phyloP scores from a whole-genome alignment of 1,140 invertebrate species.

The Meteorus sp. region DNA sequence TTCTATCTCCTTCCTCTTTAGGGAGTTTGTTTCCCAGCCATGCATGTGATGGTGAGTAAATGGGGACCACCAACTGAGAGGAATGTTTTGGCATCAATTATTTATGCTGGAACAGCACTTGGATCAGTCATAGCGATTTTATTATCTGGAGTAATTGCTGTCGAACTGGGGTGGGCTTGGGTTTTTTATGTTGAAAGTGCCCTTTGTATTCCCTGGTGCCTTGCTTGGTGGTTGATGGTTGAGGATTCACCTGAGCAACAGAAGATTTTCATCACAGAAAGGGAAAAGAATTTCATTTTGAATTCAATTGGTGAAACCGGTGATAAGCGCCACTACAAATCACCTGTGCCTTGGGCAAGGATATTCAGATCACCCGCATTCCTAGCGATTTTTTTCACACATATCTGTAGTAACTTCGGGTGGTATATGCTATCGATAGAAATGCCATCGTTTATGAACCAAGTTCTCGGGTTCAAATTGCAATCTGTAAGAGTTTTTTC shows the following conservation, averaged over 20 bases:
- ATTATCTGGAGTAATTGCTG: conserved; percentile 70
- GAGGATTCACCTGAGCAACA: conserved; percentile 77
- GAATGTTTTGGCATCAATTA: conserved; percentile 67
- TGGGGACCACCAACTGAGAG: conserved; percentile 77
- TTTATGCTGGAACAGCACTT: conserved; percentile 71
- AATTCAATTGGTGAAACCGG: conserved; percentile 60
- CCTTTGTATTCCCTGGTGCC: conserved; percentile 70
- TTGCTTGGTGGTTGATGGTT: conserved; percentile 68
- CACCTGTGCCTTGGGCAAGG: conserved; percentile 67
- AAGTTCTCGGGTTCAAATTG: conserved; percentile 86
- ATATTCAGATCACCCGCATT: conserved; percentile 75
- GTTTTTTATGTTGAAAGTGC: conserved; percentile 80
- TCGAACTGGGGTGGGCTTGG: conserved; percentile 69
- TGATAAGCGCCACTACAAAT: conserved; percentile 40
- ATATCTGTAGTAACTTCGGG: conserved; percentile 87
- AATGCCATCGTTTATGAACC: conserved; percentile 90
- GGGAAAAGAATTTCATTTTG: conserved; percentile 68
- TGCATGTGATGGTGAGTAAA: conserved; percentile 73
- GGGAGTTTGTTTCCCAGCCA: conserved; percentile 74
- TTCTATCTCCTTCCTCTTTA: conserved; percentile 40
- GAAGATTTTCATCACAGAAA: conserved; percentile 67
- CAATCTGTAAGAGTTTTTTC: conserved; percentile 64
- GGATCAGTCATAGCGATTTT: conserved; percentile 78
- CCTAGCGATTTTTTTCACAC: conserved; percentile 71
- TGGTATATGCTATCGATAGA: conserved; percentile 94